Evolutionary conservation across 2,888 invertebrate species (phyloP).

Genomic region (Nasonovia ribisnigri): DNA sequence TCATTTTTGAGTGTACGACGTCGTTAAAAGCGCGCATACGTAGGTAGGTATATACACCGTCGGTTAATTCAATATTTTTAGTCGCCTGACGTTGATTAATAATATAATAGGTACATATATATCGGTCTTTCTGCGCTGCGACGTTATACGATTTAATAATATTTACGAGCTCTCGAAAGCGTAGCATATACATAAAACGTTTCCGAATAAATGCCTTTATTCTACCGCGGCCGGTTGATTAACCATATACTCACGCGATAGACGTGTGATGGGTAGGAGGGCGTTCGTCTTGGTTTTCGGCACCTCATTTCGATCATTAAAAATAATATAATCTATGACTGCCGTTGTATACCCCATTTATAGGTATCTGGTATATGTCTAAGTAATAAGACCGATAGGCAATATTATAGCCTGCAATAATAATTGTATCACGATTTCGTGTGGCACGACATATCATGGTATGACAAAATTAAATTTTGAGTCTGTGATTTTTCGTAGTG

Average conservation of each 20-base stretch:
- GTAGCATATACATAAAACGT: background rate
- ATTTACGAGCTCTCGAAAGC: background rate
- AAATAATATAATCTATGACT: too few relatives aligned
- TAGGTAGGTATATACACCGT: background rate
- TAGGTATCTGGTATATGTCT: too few relatives aligned
- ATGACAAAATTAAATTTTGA: too few relatives aligned
- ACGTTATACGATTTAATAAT: background rate
- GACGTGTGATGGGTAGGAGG: background rate
- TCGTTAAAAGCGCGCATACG: background rate
- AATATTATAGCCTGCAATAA: too few relatives aligned
- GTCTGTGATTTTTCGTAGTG: too few relatives aligned
- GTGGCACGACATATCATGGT: too few relatives aligned
- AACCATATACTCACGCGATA: background rate
- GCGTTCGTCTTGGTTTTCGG: background rate
- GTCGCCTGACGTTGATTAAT: constrained; percentile 6
- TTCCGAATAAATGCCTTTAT: background rate
- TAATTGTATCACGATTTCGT: too few relatives aligned
- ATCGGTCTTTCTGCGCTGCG: background rate
- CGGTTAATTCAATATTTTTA: constrained; percentile 9
- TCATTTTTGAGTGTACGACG: background rate
- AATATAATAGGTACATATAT: too few relatives aligned
- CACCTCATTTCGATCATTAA: too few relatives aligned
- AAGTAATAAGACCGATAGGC: too few relatives aligned
- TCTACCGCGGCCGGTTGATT: background rate
- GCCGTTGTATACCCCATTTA: too few relatives aligned